A percentile compares a stretch with the other conserved stretches of the same genome.
These are phyloP conservation scores for Polypedilum pembai DNA, from an alignment of 1,140 invertebrate species.

Conservation along the genomic window DNA sequence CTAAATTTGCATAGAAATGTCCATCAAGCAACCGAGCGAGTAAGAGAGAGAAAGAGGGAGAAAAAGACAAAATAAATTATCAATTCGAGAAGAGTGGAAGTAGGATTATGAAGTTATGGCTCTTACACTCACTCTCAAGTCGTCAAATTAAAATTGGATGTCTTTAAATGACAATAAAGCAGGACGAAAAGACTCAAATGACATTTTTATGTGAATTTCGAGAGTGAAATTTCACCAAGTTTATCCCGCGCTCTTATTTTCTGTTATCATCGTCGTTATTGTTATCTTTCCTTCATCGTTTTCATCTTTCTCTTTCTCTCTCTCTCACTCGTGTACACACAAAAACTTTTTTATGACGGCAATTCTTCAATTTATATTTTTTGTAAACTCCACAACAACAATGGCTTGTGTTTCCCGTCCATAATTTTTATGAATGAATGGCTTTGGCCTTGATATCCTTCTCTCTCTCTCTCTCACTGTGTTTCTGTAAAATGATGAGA, in stretches of 20 bases:
- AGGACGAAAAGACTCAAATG: not conserved
- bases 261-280: not conserved
- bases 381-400: not conserved
- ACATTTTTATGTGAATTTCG: not conserved
- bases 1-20: no score
- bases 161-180: slow-evolving; percentile 14
- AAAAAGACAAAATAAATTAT: no score
- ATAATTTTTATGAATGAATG: slow-evolving; percentile 14
- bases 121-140: not conserved
- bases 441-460: not conserved
- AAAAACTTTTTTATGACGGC: slow-evolving; percentile 12
- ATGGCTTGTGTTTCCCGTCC: not conserved
- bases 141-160: slow-evolving; percentile 5
- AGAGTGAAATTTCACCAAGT: not conserved
- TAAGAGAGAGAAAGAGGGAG: no score
- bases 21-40: no score
- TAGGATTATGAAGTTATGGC: no score
- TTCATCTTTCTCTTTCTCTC: no score
- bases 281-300: no score
- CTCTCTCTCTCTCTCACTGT: no score
- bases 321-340: not conserved
- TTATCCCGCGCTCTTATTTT: not conserved
- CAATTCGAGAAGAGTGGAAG: no score
- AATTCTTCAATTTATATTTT: slow-evolving; percentile 16
- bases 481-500: no score